Conservation (phyloP, 2,113 vertebrate genomes). For the Pelvicachromis taeniatus region DNA sequence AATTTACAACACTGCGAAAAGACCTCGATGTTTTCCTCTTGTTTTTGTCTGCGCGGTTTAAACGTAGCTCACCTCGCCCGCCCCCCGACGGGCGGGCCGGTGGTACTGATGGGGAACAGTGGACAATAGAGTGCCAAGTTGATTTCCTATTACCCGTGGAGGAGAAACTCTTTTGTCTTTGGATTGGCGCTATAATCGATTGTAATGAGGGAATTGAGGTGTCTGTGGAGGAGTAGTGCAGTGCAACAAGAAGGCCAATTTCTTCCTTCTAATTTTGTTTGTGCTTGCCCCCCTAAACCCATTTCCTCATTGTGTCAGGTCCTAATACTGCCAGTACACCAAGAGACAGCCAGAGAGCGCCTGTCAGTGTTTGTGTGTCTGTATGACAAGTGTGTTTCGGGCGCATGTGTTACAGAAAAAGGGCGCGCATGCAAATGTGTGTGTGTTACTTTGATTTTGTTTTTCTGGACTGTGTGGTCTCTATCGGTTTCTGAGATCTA, state of each 20-base stretch:
- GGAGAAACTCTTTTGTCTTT: slow-evolving; percentile 43
- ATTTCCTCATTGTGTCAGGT: slow-evolving; percentile 30
- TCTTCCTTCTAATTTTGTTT: slow-evolving; percentile 53
- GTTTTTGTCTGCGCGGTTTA: background rate
- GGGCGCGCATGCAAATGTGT: background rate
- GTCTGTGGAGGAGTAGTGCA: slow-evolving; percentile 37
- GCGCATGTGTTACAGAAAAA: background rate
- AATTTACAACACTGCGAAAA: background rate
- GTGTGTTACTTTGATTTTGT: background rate
- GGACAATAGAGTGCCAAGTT: slow-evolving; percentile 35
- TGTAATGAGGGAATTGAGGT: slow-evolving; percentile 60
- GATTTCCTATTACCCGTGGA: slow-evolving; percentile 51
- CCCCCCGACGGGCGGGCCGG: background rate
- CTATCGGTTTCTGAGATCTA: background rate
- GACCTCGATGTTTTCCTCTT: background rate
- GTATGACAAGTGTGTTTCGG: background rate
- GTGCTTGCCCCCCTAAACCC: slow-evolving; percentile 8
- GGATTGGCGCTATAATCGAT: slow-evolving; percentile 45
- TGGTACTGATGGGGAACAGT: slow-evolving; percentile 25
- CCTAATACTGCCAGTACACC: slow-evolving; percentile 42
- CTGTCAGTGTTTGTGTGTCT: background rate
- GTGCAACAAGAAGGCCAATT: slow-evolving; percentile 44
- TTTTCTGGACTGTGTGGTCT: background rate
- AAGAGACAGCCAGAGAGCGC: background rate
- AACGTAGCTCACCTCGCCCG: background rate